Base-by-base conservation (phyloP, 2,797 vertebrate species). In the Siniperca scherzeri region DNA sequence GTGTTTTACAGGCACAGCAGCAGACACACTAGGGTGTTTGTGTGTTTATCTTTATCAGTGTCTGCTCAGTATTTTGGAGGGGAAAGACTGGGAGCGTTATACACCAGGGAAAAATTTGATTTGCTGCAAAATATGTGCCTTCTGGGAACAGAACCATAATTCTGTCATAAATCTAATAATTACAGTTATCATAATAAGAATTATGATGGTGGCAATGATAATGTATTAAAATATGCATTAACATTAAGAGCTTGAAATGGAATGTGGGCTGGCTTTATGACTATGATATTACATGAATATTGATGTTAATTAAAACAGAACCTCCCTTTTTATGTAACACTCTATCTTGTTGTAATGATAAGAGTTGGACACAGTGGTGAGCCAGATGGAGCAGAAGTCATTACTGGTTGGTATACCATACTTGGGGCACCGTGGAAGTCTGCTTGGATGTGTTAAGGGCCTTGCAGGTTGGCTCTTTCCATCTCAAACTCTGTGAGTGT, bases 191-290 rank as follows among this genome's bases (percentile, higher is more conserved):
- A 92, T 93, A 92, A 95, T 93, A 94, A 93, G 93, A 95, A 90
- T 93, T 94, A 94, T 92, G 92, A 95, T 88, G 92, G 88, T 83
- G 62, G 91, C 92, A 94, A 94, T 94, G 91, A 94, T 95, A 95
- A 96, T 94, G 91, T 95, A 94, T 96, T 96, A 92, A 96, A 96
- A 95, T 95, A 96, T 95, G 95, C 90, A 96, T 95, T 94, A 94
- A 89, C 88, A 89, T 93, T 94, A 94, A 91, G 88, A 91, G 92
- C 88, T 87, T 89, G 85, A 93, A 94, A 94, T 87, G 92, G 92
- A 93, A 95, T 81, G 84, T 85, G 74, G 89, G 91, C 77, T 74
- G 91, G 83, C 78, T 92, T 94, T 88, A 89, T 78, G 91, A 88
- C 87, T 88, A 91, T n/a, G n/a, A n/a, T n/a, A n/a, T 95, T 95